These are phyloP conservation scores for Slavum lentiscoides DNA, from an alignment of 2,888 invertebrate genomes.

Conservation along the genomic window DNA sequence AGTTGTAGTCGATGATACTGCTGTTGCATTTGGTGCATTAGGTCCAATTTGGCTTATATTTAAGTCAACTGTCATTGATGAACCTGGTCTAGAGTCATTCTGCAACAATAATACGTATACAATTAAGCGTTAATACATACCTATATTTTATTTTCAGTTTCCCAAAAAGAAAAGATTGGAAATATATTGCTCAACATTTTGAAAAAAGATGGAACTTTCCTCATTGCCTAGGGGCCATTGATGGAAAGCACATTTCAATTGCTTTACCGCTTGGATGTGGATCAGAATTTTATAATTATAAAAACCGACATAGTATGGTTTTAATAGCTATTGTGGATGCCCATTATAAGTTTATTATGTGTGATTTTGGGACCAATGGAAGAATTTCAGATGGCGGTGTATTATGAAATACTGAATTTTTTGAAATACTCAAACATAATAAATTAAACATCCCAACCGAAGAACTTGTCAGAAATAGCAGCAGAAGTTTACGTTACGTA, in stretches of 20 bases:
- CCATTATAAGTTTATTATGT: constrained; percentile 56
- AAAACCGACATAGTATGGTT: constrained; percentile 56
- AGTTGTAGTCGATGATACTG: no score
- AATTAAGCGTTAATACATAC: constrained; percentile 21
- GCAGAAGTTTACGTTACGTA: constrained; percentile 22
- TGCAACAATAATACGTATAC: constrained; percentile 25
- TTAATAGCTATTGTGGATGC: constrained; percentile 58
- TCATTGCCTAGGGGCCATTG: constrained; percentile 23
- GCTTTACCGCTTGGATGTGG: constrained; percentile 11
- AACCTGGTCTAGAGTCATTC: neutral
- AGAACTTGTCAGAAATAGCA: constrained; percentile 6
- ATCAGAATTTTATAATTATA: constrained; percentile 25
- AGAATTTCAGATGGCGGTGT: constrained; percentile 54
- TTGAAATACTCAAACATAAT: constrained; percentile 19
- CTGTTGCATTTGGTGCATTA: no score
- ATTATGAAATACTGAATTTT: constrained; percentile 34
- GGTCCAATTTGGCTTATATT: no score
- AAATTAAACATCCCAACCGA: constrained; percentile 16
- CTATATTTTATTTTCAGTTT: constrained; percentile 29
- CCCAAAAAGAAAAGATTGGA: constrained; percentile 35
- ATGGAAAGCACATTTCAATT: constrained; percentile 24
- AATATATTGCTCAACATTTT: constrained; percentile 5
- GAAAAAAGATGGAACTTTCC: constrained; percentile 32
- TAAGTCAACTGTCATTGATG: no score
- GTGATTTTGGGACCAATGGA: constrained; percentile 52